Conservation (phyloP, 2,888 invertebrate genomes). For the Notocelia uddmanniana region DNA sequence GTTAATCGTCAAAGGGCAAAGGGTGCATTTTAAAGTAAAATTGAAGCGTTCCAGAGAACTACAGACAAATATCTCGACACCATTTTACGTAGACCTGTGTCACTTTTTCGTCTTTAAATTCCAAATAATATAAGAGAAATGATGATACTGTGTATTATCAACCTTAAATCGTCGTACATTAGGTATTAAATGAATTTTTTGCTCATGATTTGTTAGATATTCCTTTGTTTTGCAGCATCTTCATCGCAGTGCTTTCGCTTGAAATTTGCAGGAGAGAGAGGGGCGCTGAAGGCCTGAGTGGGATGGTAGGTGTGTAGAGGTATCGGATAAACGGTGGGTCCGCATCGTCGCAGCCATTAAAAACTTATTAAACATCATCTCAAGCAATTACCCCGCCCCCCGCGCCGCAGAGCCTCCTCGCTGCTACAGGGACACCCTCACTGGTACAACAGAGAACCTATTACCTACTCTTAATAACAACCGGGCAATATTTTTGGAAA, state of each 20-base stretch:
- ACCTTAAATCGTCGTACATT: not conserved
- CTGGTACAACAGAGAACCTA: conserved; percentile 18
- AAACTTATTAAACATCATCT: conserved; percentile 89
- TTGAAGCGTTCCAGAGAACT: conserved; percentile 61
- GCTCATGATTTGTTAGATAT: not conserved
- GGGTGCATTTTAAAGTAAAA: conserved; percentile 67
- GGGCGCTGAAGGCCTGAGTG: conserved; percentile 52
- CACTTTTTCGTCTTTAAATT: conserved; percentile 9
- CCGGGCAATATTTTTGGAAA: not conserved
- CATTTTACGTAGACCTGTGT: conserved; percentile 51
- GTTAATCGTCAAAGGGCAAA: conserved; percentile 55
- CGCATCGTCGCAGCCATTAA: conserved; percentile 85
- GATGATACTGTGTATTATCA: not conserved
- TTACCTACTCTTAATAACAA: conserved; percentile 12
- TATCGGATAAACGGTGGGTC: conserved; percentile 73
- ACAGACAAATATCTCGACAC: conserved; percentile 58
- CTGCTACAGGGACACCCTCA: conserved; percentile 43
- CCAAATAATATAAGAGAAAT: not conserved
- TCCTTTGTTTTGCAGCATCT: not conserved
- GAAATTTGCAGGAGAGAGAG: conserved; percentile 29
- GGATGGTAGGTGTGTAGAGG: conserved; percentile 65
- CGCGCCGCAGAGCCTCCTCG: conserved; percentile 51
- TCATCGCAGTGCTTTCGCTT: conserved; percentile 2
- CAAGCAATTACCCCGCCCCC: conserved; percentile 86
- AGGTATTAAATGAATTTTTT: not conserved